Conservation (phyloP, 2,113 vertebrate genomes). For the Epinephelus moara region DNA sequence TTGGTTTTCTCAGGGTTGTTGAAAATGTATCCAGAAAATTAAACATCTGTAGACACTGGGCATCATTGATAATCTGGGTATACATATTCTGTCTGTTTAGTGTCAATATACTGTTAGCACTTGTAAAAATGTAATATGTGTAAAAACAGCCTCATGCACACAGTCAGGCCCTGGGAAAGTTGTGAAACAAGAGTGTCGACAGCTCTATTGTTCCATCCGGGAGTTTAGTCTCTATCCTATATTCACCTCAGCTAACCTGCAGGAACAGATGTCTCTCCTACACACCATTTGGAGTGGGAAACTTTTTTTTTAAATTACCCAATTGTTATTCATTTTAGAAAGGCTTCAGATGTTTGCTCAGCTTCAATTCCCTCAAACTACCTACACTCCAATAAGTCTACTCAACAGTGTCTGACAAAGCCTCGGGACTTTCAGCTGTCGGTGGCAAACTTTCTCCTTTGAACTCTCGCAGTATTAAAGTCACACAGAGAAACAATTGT, state of each 20-base stretch:
- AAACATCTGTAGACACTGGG: neutral
- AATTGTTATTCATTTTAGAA: slow-evolving; percentile 67
- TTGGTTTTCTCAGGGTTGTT: neutral
- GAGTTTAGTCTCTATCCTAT: slow-evolving; percentile 31
- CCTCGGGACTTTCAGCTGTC: slow-evolving; percentile 38
- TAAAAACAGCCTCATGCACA: neutral
- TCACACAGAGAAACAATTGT: slow-evolving; percentile 17
- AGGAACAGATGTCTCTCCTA: slow-evolving; percentile 72
- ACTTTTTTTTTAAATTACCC: slow-evolving; percentile 31
- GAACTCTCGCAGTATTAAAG: slow-evolving; percentile 25
- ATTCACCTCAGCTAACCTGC: slow-evolving; percentile 61
- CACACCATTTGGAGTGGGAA: slow-evolving; percentile 60
- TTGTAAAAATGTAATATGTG: neutral
- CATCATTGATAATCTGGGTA: neutral
- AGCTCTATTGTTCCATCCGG: slow-evolving; percentile 25
- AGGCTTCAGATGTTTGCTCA: slow-evolving; percentile 59
- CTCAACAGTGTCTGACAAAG: slow-evolving; percentile 30
- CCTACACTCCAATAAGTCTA: slow-evolving; percentile 31
- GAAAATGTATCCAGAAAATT: neutral
- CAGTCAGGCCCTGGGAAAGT: slow-evolving; percentile 18
- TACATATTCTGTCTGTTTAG: neutral
- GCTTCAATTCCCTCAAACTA: slow-evolving; percentile 45
- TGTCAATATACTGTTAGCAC: neutral
- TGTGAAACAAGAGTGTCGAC: slow-evolving; percentile 52
- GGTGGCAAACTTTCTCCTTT: slow-evolving; percentile 47